Evolutionary conservation across 2,888 invertebrate species (phyloP).

Genomic region (Candidula unifasciata): DNA sequence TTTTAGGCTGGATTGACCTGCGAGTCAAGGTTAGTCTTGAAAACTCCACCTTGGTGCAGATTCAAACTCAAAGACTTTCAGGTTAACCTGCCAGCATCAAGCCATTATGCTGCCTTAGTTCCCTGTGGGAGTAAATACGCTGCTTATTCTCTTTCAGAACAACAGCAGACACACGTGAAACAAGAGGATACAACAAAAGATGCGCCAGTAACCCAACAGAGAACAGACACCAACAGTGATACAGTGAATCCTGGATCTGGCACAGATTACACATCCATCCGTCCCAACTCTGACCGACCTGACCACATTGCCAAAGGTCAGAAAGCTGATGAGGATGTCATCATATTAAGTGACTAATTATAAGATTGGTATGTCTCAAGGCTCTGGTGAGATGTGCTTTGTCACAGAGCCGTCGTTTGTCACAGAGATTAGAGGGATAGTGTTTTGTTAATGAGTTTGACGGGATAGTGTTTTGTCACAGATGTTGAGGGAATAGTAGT

Average conservation of each 20-base stretch:
- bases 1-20: too few relatives aligned
- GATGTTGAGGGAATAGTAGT: too few relatives aligned
- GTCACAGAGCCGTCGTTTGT: too few relatives aligned
- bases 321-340: slow-evolving; percentile 16
- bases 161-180: not conserved
- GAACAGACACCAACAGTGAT: not conserved
- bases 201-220: not conserved
- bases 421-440: too few relatives aligned
- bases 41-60: too few relatives aligned
- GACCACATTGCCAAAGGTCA: not conserved
- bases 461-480: too few relatives aligned
- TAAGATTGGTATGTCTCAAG: not conserved
- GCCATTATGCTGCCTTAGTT: too few relatives aligned
- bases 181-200: not conserved
- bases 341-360: slow-evolving; percentile 19
- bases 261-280: not conserved
- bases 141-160: not conserved
- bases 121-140: not conserved
- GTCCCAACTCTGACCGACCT: not conserved
- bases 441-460: too few relatives aligned
- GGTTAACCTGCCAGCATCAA: too few relatives aligned
- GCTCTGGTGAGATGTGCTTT: too few relatives aligned
- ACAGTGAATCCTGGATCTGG: slow-evolving; percentile 17
- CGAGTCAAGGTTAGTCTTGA: too few relatives aligned
- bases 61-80: too few relatives aligned